Base-by-base conservation (phyloP, 64 coral and sea anemone species). In the Trachythela sp. region DNA sequence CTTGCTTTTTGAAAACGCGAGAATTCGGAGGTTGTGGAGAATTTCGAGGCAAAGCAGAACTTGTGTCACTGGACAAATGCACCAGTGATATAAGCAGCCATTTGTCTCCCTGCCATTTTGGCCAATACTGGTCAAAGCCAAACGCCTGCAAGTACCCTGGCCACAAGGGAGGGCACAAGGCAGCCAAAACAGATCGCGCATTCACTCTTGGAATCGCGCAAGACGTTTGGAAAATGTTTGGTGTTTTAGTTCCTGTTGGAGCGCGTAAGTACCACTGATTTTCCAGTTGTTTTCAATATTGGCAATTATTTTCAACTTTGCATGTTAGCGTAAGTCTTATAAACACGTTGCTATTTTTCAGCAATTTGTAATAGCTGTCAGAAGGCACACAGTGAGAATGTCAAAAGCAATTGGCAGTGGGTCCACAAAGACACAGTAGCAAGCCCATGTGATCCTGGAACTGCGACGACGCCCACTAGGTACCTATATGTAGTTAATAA, bases 231-330 rank as follows among this genome's bases (percentile, higher is more conserved):
- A 40, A 87, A 70, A 48, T 91, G 64, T 91, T 86, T 77, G 90
- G 54, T 87, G 76, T 91, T 77, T 40, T 86, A 76, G 85, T 91
- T 91, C 90, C 90, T 40, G 90, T 91, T 67, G 90, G 85, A 91
- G 67, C 84, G 60, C 40, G 90, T 91, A 87, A 91, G 90, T 87
- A 75, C 27, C 39, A 89, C n/a, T 72, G 30, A 59, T 83, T 77
- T 4, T 85, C 13, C 24, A 45, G 52, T 13, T 85, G 52, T 32
- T 85, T 24, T 32, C 52, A 85, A 50, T 50, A 20, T 26, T 85
- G 52, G n/a, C 48, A 85, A 41, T 85, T 45, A 85, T 85, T 45
- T 45, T 85, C 40, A 85, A 9, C 18, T 24, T 50, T 30, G 52
- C 52, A 85, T 32, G 45, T 30, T 49, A 49, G 33, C 24, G 14